phyloP scores from a whole-genome alignment of 1,140 invertebrate species.

The Papilio polyxenes region DNA sequence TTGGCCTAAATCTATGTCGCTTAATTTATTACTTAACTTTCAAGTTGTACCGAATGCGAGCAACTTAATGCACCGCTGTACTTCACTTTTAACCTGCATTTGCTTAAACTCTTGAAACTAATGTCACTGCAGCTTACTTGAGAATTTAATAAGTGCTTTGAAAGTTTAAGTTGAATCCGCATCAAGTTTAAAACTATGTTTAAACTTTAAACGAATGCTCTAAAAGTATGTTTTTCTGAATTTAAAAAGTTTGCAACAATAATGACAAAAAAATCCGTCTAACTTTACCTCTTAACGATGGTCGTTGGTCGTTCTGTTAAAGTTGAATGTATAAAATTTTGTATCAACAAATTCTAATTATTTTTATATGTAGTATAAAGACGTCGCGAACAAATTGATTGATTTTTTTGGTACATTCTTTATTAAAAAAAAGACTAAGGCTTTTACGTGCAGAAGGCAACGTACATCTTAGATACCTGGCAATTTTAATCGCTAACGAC shows the following conservation, averaged over 20 bases:
- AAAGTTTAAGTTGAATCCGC: background rate
- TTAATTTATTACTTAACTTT: background rate
- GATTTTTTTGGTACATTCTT: no score
- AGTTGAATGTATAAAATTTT: no score
- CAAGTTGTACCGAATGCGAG: constrained; percentile 4
- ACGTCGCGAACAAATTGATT: no score
- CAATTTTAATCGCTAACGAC: no score
- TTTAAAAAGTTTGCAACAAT: background rate
- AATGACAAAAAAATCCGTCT: no score
- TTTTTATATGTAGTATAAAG: no score
- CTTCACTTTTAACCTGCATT: constrained; percentile 8
- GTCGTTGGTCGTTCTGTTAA: no score
- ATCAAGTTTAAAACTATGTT: background rate
- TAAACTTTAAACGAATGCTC: background rate
- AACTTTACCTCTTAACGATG: no score
- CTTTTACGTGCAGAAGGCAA: no score
- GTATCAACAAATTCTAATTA: no score
- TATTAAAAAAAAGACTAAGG: no score
- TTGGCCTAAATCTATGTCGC: constrained; percentile 1
- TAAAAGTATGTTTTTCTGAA: background rate
- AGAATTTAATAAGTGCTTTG: constrained; percentile 25
- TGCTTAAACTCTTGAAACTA: constrained; percentile 19
- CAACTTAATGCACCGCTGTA: background rate
- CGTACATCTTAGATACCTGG: no score
- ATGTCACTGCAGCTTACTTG: constrained; percentile 8